Evolutionary conservation across 1,140 invertebrate species (phyloP).

Genomic region (Drosophila pandora): DNA sequence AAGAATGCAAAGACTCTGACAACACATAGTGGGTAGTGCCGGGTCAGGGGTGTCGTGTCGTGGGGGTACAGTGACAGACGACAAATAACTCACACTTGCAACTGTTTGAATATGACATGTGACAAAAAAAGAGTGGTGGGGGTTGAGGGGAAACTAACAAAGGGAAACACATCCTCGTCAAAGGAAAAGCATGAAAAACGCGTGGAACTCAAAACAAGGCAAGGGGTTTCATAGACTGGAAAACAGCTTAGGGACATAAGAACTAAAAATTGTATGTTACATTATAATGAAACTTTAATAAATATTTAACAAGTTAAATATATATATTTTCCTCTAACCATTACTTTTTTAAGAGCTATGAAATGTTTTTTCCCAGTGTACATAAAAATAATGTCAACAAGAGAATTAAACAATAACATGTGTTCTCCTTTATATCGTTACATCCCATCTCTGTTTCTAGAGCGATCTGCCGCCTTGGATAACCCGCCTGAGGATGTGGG

Average conservation of each 20-base stretch:
- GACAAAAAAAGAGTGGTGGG: slow-evolving; percentile 31
- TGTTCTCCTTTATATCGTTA: slow-evolving; percentile 11
- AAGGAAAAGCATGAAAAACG: slow-evolving; percentile 35
- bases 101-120: slow-evolving; percentile 78
- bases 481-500: slow-evolving; percentile 86
- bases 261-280: too few species aligned
- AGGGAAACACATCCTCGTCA: slow-evolving; percentile 13
- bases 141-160: slow-evolving; percentile 24
- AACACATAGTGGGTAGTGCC: slow-evolving; percentile 11
- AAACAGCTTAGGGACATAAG: not conserved
- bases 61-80: slow-evolving; percentile 63
- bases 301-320: too few species aligned
- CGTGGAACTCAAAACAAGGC: slow-evolving; percentile 21
- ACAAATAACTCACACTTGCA: slow-evolving; percentile 78
- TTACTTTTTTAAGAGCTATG: not conserved
- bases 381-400: slow-evolving; percentile 57
- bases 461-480: slow-evolving; percentile 84
- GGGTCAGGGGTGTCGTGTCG: not conserved
- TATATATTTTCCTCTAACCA: too few species aligned
- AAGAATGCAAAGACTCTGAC: slow-evolving; percentile 49
- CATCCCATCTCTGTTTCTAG: slow-evolving; percentile 32
- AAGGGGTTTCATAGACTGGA: slow-evolving; percentile 2
- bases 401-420: slow-evolving; percentile 62
- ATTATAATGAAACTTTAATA: too few species aligned
- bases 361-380: slow-evolving; percentile 11